Base-by-base conservation (phyloP, 2,113 vertebrate genomes). In the Myotis yumanensis region DNA sequence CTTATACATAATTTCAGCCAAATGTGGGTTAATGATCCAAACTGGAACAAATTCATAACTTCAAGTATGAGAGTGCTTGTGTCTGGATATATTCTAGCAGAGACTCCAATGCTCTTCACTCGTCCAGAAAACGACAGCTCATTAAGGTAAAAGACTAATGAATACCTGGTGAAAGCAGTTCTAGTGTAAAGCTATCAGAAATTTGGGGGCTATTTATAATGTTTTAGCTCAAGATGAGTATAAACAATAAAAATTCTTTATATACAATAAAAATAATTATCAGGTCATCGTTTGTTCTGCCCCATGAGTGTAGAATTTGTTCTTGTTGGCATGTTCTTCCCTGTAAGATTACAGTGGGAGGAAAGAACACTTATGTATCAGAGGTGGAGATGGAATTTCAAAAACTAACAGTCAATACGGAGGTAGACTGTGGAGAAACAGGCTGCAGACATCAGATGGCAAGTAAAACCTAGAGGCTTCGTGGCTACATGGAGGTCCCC, bases 41-140 rank as follows among this genome's bases (percentile, higher is more conserved):
- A 28, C 0, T 2, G 18, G 64, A 92, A 66, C 10, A 76, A 51
- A 81, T 6, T 10, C 48, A 15, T 18, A 66, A 22, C 54, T 35
- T 7, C 0, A 1, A 25, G n/a, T 64, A 30, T 64, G 62, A 64
- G 59, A 15, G 18, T 11, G 23, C 43, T 7, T 8, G 11, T 20
- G 15, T 18, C 37, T 32, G 64, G 30, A 23, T 11, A 6, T 1
- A n/a, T 8, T 20, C 79, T 5, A 7, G 25, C 48, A 16, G 28
- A 82, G 46, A 69, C 18, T 3, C 22, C 12, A 3, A 32, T 3
- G 14, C n/a, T 22, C 17, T 32, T 54, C 75, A 18, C 37, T 22
- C 0, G 2, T 11, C n/a, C 46, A 20, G 25, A 3, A 3, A 20
- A 81, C 0, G 20, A 5, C 4, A 62, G 88, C 1, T 23, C 52